These are phyloP conservation scores for Melipona quadrifasciata DNA, from an alignment of 1,140 invertebrate genomes.

Conservation along the genomic window DNA sequence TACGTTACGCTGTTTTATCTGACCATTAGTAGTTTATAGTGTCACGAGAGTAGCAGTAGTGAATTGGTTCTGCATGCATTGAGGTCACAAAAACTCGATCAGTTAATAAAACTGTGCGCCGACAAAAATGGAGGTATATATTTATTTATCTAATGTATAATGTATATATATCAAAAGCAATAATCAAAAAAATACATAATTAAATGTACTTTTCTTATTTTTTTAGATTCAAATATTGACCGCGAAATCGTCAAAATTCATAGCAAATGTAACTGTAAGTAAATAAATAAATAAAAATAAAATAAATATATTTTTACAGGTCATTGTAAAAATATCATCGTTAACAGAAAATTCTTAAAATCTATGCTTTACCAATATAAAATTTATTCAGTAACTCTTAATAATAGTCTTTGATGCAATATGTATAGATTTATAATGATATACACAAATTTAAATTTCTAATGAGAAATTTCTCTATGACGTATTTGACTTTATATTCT, in stretches of 20 bases:
- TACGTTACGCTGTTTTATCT: neutral
- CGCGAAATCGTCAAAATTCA: constrained; percentile 67
- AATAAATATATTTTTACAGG: neutral
- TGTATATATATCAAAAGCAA: neutral
- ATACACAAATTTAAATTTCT: constrained; percentile 4
- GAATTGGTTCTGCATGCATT: neutral
- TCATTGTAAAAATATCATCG: too few species aligned
- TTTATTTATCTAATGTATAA: neutral
- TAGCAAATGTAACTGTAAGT: constrained; percentile 75
- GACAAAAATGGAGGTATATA: constrained; percentile 51
- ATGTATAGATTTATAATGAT: neutral
- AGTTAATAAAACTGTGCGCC: neutral
- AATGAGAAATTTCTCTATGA: neutral
- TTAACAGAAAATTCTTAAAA: too few species aligned
- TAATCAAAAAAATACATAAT: neutral
- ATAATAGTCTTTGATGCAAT: neutral
- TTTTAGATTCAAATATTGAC: constrained; percentile 75
- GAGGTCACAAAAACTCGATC: neutral
- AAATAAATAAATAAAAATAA: constrained; percentile 1
- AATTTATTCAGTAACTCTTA: neutral
- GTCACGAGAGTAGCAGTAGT: too few species aligned
- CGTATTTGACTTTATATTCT: constrained; percentile 3
- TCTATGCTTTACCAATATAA: too few species aligned
- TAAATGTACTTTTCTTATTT: constrained; percentile 13
- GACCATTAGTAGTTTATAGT: neutral